Base-by-base conservation (phyloP, 2,888 invertebrate genomes). In the Ophion slaviceki region DNA sequence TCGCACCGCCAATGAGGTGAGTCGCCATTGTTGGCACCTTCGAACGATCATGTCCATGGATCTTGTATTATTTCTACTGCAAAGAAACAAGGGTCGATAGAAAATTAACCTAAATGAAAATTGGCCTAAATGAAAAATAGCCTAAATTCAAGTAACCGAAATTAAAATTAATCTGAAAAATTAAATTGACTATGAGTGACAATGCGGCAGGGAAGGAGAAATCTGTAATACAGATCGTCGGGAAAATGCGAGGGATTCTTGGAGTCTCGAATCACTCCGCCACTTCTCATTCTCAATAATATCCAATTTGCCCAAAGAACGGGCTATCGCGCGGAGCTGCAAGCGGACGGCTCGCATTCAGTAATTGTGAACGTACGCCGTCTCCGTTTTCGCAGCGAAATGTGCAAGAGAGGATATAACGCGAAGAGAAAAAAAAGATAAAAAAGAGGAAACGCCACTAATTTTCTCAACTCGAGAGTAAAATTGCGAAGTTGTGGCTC, bases 221-320 rank as follows among this genome's bases (percentile, higher is more conserved):
- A 32, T 32, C 4, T 32, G 4, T 32, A 32, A 32, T 32, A 32
- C 32, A 32, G 32, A 32, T 32, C 3, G 32, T 32, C 32, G 32
- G 32, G 32, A 32, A 32, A 32, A 32, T 32, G 4, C 32, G 32
- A 32, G 32, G 4, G 32, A 32, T 81, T 64, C 28, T 45, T 62
- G 28, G 53, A 72, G 45, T 66, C 32, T 61, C 24, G 40, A 74
- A 80, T 67, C 47, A 53, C 32, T 36, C 20, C 10, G 28, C n/a
- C 71, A 77, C 77, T 81, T 77, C 72, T 80, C 80, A 72, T 78
- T 85, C 61, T 64, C 70, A 66, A 79, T 74, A 62, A 85, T 82
- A 79, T 82, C 78, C 75, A 85, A 85, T 85, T 85, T 82, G 74
- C 64, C 59, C 74, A 75, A 71, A 82, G 78, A 82, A 79, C 28